Conservation (phyloP, 1,140 invertebrate genomes). For the Lepidotrigona ventralis region DNA sequence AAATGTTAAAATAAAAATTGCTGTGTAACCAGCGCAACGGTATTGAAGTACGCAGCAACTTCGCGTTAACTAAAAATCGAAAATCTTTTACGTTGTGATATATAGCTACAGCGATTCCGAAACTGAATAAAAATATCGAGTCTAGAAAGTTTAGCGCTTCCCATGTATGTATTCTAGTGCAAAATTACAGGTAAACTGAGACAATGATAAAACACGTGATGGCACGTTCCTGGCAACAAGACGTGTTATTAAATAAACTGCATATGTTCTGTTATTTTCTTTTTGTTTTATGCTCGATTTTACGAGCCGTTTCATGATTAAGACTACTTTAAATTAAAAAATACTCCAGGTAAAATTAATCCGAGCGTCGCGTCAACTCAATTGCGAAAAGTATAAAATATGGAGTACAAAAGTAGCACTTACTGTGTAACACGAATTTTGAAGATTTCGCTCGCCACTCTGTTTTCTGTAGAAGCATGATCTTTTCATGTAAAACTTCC, state of each 20-base stretch:
- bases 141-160: background rate
- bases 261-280: background rate
- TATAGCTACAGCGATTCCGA: background rate
- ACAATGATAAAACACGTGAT: background rate
- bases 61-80: background rate
- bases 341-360: background rate
- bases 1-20: background rate
- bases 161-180: background rate
- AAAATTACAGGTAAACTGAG: constrained; percentile 13
- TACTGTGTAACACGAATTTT: background rate
- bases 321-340: background rate
- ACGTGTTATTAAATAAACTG: constrained; percentile 32
- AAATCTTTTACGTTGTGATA: no score
- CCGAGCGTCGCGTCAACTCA: background rate
- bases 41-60: background rate
- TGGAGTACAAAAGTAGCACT: background rate
- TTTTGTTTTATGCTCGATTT: background rate
- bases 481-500: background rate
- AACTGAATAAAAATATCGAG: constrained; percentile 13
- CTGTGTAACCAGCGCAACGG: background rate
- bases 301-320: background rate
- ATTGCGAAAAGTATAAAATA: background rate
- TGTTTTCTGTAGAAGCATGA: background rate
- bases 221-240: no score
- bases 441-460: background rate